Percentiles rank a stretch among this genome's conserved stretches.
Conservation (phyloP, 1,140 invertebrate genomes). For the Catajapyx aquilonaris region DNA sequence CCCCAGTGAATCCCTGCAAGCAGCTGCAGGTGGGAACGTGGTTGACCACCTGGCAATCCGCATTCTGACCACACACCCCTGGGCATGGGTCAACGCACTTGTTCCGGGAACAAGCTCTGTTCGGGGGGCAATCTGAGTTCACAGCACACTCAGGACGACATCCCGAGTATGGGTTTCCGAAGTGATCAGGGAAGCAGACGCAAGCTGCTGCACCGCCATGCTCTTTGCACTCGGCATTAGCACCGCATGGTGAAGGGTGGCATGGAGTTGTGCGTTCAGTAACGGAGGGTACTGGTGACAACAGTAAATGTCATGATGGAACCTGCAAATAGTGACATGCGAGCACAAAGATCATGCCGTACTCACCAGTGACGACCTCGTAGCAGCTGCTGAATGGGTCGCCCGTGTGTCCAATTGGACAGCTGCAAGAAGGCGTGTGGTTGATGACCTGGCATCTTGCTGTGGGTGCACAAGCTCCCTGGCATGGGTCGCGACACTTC, state of each 20-base stretch:
- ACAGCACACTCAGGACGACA: conserved; percentile 41
- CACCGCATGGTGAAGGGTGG: no score
- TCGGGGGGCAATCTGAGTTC: conserved; percentile 27
- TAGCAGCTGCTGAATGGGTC: conserved; percentile 51
- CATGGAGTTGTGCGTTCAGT: no score
- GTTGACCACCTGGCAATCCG: no score
- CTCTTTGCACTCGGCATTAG: no score
- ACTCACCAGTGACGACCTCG: conserved; percentile 2
- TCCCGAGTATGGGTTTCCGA: no score
- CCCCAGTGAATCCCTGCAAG: conserved; percentile 21
- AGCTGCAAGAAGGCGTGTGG: conserved; percentile 50
- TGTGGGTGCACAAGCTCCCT: conserved; percentile 48
- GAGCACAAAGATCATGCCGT: conserved; percentile 5
- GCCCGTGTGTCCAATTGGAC: conserved; percentile 43
- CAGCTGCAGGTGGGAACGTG: no score
- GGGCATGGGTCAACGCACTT: conserved; percentile 48
- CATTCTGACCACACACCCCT: no score
- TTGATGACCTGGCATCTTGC: conserved; percentile 48
- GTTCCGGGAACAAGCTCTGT: conserved; percentile 30
- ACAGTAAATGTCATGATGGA: no score
- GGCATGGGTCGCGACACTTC: conserved; percentile 50
- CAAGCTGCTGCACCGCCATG: no score
- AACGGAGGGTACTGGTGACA: no score
- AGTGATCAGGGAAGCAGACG: no score
- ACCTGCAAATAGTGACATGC: no score